Percentiles rank a stretch among this genome's conserved stretches.
phyloP scores from a whole-genome alignment of 2,888 invertebrate species.

The Perithous albicinctus region DNA sequence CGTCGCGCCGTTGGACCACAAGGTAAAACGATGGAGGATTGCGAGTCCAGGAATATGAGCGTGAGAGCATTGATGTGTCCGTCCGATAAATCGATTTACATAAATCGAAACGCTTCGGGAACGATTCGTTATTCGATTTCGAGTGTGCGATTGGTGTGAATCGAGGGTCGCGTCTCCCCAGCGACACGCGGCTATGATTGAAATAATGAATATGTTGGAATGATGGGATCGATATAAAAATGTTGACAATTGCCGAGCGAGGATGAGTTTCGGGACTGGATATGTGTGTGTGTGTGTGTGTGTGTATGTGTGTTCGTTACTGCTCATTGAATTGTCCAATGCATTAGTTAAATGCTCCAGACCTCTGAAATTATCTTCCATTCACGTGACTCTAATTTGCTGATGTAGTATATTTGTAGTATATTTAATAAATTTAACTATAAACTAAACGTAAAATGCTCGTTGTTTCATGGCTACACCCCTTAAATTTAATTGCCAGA shows the following conservation, averaged over 20 bases:
- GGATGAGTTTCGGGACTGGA: conserved; percentile 11
- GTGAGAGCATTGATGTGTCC: conserved; percentile 39
- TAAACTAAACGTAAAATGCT: too few species aligned
- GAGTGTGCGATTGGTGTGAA: conserved; percentile 23
- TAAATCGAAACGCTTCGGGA: conserved; percentile 64
- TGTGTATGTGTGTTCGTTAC: neutral
- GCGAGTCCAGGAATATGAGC: neutral
- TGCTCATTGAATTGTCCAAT: neutral
- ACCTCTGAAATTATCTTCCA: neutral
- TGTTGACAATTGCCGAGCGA: conserved; percentile 34
- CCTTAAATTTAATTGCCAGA: too few species aligned
- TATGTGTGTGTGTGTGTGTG: too few species aligned
- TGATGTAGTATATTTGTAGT: neutral
- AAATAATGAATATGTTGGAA: conserved; percentile 61
- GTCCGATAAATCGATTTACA: conserved; percentile 65
- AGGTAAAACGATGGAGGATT: conserved; percentile 44
- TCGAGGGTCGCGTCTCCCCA: conserved; percentile 31
- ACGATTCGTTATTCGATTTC: conserved; percentile 66
- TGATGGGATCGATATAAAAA: conserved; percentile 62
- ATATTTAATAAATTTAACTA: too few species aligned
- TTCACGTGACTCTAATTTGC: neutral
- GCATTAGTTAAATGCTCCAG: conserved; percentile 2
- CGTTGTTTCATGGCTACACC: too few species aligned
- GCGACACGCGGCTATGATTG: conserved; percentile 38
- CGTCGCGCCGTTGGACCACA: conserved; percentile 60